phyloP scores from a whole-genome alignment of 2,113 vertebrate species.

The Larimichthys polyactis region DNA sequence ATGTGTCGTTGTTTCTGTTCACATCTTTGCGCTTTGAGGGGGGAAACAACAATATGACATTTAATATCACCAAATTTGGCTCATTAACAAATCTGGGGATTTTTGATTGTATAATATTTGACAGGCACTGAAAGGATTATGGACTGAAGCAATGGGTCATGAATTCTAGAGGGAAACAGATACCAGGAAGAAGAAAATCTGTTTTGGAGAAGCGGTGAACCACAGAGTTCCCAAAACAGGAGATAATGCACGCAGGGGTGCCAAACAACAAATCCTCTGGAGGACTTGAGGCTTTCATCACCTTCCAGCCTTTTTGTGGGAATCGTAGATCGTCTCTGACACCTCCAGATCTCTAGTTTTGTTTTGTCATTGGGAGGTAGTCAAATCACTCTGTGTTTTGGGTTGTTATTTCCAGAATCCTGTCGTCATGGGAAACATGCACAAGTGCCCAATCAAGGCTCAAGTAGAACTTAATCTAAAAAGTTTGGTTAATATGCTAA shows the following conservation, averaged over 20 bases:
- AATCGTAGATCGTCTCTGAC: constrained; percentile 31
- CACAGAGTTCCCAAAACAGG: constrained; percentile 70
- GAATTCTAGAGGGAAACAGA: constrained; percentile 9
- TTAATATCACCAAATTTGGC: not conserved
- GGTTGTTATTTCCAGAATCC: constrained; percentile 25
- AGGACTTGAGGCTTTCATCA: constrained; percentile 43
- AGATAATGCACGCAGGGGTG: constrained; percentile 50
- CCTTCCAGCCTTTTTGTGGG: constrained; percentile 43
- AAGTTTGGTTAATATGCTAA: not conserved
- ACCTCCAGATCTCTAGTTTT: constrained; percentile 28
- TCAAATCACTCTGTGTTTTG: constrained; percentile 50
- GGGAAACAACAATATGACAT: not conserved
- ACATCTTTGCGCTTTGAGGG: not conserved
- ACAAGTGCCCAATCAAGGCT: not conserved
- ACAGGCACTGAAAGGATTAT: constrained; percentile 32
- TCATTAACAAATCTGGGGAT: not conserved
- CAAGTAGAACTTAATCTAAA: constrained; percentile 4
- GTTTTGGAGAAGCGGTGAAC: constrained; percentile 46
- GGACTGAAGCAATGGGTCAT: not conserved
- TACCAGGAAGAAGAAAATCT: constrained; percentile 47
- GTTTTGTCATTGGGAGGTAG: constrained; percentile 50
- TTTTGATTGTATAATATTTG: constrained; percentile 25
- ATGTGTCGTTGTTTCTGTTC: constrained; percentile 11
- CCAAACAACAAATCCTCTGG: constrained; percentile 51
- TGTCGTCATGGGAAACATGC: constrained; percentile 28